A percentile compares a stretch with the other conserved stretches of the same genome.
Evolutionary conservation across 23 tunicate species (phyloP).

Genomic region (Styela clava): DNA sequence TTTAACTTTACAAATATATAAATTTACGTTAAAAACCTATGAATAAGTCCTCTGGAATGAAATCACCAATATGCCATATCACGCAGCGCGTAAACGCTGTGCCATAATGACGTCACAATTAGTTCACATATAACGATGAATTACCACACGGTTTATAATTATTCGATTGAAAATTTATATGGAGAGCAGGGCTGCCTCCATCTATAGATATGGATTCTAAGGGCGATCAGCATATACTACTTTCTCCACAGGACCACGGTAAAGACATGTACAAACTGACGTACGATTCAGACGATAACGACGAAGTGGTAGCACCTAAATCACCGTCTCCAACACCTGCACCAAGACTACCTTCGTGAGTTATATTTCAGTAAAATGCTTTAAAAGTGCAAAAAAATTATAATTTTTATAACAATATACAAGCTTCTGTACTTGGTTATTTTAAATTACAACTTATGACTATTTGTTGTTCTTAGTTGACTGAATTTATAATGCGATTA

Average conservation of each 20-base stretch:
- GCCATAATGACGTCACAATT: background rate
- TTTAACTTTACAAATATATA: no score
- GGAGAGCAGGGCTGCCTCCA: background rate
- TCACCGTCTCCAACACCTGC: background rate
- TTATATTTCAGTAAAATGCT: no score
- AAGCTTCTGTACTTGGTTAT: no score
- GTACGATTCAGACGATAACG: conserved; percentile 16
- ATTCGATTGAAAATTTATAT: background rate
- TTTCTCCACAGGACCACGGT: background rate
- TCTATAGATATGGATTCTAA: background rate
- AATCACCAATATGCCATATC: background rate
- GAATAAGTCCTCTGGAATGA: no score
- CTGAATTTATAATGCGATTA: no score
- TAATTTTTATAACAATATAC: no score
- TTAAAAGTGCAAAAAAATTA: no score
- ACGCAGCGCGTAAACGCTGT: background rate
- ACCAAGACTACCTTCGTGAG: background rate
- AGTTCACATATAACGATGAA: background rate
- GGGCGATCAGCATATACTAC: background rate
- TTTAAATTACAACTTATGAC: no score
- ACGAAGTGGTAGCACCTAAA: conserved; percentile 14
- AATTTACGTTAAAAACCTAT: no score
- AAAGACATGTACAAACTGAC: conserved; percentile 21
- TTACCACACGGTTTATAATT: background rate
- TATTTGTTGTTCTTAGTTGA: no score